Percentiles rank a stretch among this genome's conserved stretches.
phyloP scores from a whole-genome alignment of 2,113 vertebrate genomes.

The Malurus elegans region DNA sequence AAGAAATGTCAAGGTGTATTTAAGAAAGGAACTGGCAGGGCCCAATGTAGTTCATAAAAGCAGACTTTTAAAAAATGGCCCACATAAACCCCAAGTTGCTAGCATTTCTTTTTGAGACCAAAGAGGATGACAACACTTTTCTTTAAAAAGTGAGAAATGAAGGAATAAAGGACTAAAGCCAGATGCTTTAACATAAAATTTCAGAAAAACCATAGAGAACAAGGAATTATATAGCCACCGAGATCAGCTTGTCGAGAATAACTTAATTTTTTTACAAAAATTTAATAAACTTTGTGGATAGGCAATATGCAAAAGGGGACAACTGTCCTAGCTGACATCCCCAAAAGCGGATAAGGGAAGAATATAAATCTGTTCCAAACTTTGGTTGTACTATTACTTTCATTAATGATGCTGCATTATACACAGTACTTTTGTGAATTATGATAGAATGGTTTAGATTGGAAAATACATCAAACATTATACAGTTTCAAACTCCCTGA shows the following conservation, averaged over 20 bases:
- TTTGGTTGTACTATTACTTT: neutral
- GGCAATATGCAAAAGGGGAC: neutral
- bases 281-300: neutral
- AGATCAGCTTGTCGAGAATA: neutral
- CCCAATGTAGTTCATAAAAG: neutral
- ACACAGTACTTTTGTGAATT: neutral
- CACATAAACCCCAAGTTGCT: neutral
- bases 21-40: neutral
- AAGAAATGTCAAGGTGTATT: neutral
- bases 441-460: neutral
- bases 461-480: neutral
- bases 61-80: neutral
- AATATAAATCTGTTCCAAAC: neutral
- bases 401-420: neutral
- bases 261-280: neutral
- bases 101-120: neutral
- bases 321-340: neutral
- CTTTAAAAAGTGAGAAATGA: neutral
- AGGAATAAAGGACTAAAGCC: neutral
- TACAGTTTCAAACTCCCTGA: neutral
- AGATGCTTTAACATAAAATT: neutral
- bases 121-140: neutral
- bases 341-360: rapidly evolving
- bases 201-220: neutral
- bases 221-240: neutral